Conservation (phyloP, 1,140 invertebrate genomes). For the Brachionus calyciflorus region DNA sequence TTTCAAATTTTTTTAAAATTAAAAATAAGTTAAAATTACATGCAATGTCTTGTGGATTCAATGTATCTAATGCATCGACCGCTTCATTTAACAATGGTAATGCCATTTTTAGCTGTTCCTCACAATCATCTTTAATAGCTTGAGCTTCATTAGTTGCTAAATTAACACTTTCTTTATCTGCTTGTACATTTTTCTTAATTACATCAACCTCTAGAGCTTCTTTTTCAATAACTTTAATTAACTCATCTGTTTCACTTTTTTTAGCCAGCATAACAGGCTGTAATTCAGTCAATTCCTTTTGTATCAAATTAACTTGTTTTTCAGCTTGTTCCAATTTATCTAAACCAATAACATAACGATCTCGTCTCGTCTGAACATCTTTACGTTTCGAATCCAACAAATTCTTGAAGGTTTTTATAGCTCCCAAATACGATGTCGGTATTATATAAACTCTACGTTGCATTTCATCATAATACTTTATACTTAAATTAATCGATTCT, state of each 20-base stretch:
- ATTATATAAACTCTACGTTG: conserved; percentile 58
- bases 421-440: conserved; percentile 60
- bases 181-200: conserved; percentile 57
- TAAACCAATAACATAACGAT: conserved; percentile 63
- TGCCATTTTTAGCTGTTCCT: conserved; percentile 56
- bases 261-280: conserved; percentile 59
- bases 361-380: conserved; percentile 73
- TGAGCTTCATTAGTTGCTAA: conserved; percentile 56
- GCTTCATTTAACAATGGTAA: conserved; percentile 61
- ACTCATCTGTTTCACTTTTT: conserved; percentile 56
- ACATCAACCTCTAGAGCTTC: conserved; percentile 59
- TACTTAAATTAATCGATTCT: conserved; percentile 55
- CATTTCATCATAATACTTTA: conserved; percentile 49
- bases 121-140: conserved; percentile 61
- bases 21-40: neutral
- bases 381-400: conserved; percentile 57
- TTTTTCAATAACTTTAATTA: conserved; percentile 58
- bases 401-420: conserved; percentile 61
- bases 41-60: conserved; percentile 59
- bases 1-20: neutral
- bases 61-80: conserved; percentile 57
- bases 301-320: conserved; percentile 65
- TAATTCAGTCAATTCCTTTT: conserved; percentile 58
- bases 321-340: conserved; percentile 61
- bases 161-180: conserved; percentile 57